Base-by-base conservation (phyloP, 2,888 invertebrate genomes). In the Andrena trimmerana region DNA sequence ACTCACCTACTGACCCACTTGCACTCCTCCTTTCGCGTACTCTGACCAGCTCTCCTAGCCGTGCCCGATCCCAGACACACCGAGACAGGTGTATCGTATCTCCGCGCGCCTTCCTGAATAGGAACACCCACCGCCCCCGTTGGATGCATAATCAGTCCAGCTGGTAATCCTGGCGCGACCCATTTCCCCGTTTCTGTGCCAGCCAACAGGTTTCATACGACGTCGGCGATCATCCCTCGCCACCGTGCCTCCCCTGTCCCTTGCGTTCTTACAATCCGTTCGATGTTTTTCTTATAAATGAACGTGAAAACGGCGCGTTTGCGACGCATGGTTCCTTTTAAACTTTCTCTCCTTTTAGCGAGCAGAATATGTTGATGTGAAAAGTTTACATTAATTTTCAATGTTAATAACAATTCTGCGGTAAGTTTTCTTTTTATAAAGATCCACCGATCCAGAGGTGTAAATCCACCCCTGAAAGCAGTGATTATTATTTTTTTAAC, bases 1-100 rank as follows among this genome's bases (percentile, higher is more conserved):
- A 88, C 88, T 89, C 88, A 91, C 92, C 92, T 89, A 92, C 89
- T 92, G 89, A 92, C 92, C 92, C 80, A 92, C 87, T 92, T 92
- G 82, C 85, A 10, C 81, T 86, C 75, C 85, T 83, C 87, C 86
- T 89, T 85, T 85, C 68, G 81, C 88, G 88, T 88, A 86, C 81
- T 73, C 83, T 76, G 89, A 82, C 85, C 88, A 81, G 69, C 79
- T 72, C 70, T 76, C 66, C 77, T 77, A 76, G 65, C 75, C 75
- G 74, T 66, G 71, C 76, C 48, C 66, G 57, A 65, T 74, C 29
- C 77, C 75, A 71, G 70, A 71, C 71, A 68, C 71, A 24, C 20
- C 52, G 24, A 16, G 67, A 16, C 75, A 63, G 67, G 78, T 76
- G 42, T 42, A 24, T 27, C 68, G 16, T 36, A 50, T 74, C 33